Evolutionary conservation across 2,888 invertebrate species (phyloP), one percentile per base, ranked within the genome.

Genomic region (Autographa gamma): DNA sequence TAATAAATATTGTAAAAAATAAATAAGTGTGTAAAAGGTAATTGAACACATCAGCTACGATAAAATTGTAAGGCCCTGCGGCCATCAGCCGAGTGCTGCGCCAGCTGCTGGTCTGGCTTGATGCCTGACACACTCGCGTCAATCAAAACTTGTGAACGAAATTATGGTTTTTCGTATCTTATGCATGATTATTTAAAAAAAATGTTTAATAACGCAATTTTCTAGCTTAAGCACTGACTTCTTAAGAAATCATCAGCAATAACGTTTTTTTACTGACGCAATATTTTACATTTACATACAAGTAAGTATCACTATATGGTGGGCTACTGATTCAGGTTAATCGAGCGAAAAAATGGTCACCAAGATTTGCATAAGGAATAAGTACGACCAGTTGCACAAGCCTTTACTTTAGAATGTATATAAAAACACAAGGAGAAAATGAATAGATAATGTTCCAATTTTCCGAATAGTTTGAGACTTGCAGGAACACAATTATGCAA

Each of bases 401-500:
- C 6, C 6, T 41, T 14, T 69, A 41, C 3, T 18, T 6, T 54
- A 25, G 7, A 58, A 60, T 56, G 34, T 25, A 60, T 18, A 68
- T 38, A 69, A 67, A 60, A 71, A 25, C 52, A 58, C 63, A 31
- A 52, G 6, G 62, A 63, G 65, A 73, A 71, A 71, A 75, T 73
- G 25, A 67, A 79, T 72, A 76, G 63, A 76, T 74, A 74, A 83
- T 71, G 73, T 74, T 67, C 69, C 80, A 80, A 83, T 79, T 77
- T 84, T 70, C 69, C 62, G 64, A 76, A 78, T 72, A 69, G 61
- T 81, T 73, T 75, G 54, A 73, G 56, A 65, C 73, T 69, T 68
- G 70, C 79, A 79, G 74, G 79, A 85, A 83, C 77, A 79, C 83
- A 88, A 89, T 91, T 88, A 89, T 89, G 87, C 86, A 89, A 90